These are phyloP conservation scores for Chaenocephalus aceratus DNA, from an alignment of 2,113 vertebrate genomes.

Conservation along the genomic window DNA sequence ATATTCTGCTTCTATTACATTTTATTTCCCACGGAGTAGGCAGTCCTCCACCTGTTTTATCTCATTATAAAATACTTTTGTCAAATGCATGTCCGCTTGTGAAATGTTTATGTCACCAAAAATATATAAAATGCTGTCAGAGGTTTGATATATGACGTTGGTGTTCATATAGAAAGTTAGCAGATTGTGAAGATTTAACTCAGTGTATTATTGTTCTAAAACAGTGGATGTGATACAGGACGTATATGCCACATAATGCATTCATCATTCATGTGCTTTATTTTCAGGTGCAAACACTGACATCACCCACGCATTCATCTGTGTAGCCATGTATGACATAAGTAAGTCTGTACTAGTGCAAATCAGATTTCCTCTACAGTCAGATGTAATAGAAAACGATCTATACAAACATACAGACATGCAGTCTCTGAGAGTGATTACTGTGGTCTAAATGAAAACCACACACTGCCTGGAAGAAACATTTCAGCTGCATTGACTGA, in stretches of 20 bases:
- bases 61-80: constrained; percentile 26
- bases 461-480: neutral
- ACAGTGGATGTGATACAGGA: neutral
- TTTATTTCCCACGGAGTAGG: constrained; percentile 23
- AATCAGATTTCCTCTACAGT: neutral
- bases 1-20: constrained; percentile 6
- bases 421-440: neutral
- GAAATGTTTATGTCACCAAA: neutral
- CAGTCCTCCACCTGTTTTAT: constrained; percentile 9
- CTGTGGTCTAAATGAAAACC: neutral
- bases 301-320: neutral
- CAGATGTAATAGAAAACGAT: neutral
- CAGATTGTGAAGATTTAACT: neutral
- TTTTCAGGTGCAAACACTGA: neutral
- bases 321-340: neutral
- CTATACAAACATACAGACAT: neutral
- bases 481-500: neutral
- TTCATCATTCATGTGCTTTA: neutral
- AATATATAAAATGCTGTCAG: neutral
- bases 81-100: neutral
- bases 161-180: neutral
- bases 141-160: constrained; percentile 1
- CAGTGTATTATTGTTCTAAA: neutral
- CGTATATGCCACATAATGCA: neutral
- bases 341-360: neutral